Conservation (phyloP, 1,140 invertebrate species). For the Tetranychus cinnabarinus region DNA sequence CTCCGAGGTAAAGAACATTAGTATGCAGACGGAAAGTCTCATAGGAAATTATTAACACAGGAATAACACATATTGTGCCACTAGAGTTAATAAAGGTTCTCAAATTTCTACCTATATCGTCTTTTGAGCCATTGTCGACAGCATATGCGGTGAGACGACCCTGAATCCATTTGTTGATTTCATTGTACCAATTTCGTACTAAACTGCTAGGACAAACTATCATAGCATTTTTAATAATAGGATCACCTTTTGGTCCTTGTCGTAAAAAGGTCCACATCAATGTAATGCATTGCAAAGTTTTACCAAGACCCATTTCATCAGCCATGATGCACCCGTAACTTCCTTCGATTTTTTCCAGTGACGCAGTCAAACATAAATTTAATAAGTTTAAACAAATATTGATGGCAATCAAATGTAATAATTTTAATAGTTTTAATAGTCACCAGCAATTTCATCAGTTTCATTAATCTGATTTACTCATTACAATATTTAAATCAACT, state of each 20-base stretch:
- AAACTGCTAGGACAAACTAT: conserved; percentile 90
- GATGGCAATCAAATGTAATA: too few relatives aligned
- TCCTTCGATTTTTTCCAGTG: conserved; percentile 64
- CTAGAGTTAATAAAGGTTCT: conserved; percentile 27
- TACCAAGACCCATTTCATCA: conserved; percentile 90
- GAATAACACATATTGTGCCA: conserved; percentile 42
- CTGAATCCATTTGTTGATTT: conserved; percentile 88
- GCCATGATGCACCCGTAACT: conserved; percentile 94
- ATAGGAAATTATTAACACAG: conserved; percentile 92
- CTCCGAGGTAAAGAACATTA: conserved; percentile 56
- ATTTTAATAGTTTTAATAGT: too few relatives aligned
- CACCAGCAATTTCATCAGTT: too few relatives aligned
- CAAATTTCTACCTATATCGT: conserved; percentile 60
- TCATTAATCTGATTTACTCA: too few relatives aligned
- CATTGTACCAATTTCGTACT: conserved; percentile 98
- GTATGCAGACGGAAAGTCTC: conserved; percentile 91
- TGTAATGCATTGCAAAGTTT: conserved; percentile 94
- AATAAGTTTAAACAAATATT: too few relatives aligned
- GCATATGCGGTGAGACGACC: conserved; percentile 55
- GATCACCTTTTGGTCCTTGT: conserved; percentile 47
- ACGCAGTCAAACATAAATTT: conserved; percentile 99
- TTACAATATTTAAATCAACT: too few relatives aligned
- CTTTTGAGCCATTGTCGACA: conserved; percentile 67
- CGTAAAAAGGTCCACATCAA: conserved; percentile 79
- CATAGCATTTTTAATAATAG: conserved; percentile 68